phyloP scores from a whole-genome alignment of 2,888 invertebrate genomes.

The Diplazon laetatorius region DNA sequence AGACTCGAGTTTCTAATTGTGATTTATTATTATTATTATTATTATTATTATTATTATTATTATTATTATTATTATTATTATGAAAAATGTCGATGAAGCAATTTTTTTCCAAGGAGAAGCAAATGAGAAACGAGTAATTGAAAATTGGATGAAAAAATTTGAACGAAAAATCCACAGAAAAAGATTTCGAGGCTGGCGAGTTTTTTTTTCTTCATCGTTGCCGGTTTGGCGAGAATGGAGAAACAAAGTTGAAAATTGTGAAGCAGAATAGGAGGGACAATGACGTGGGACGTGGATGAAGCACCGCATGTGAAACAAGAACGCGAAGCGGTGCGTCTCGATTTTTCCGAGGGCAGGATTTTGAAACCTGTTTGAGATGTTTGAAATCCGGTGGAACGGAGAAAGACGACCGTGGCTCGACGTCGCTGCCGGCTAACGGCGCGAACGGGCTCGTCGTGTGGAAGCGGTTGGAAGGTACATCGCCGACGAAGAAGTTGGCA shows the following conservation, averaged over 20 bases:
- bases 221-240: constrained; percentile 50
- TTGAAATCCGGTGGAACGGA: constrained; percentile 78
- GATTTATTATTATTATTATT: too few relatives aligned
- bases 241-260: constrained; percentile 46
- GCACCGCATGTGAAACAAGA: constrained; percentile 43
- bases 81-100: too few relatives aligned
- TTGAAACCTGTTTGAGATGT: constrained; percentile 82
- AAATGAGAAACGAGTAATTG: background rate
- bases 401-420: constrained; percentile 69
- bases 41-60: too few relatives aligned
- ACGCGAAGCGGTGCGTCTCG: constrained; percentile 69
- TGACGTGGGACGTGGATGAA: constrained; percentile 43
- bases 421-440: constrained; percentile 72
- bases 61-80: too few relatives aligned
- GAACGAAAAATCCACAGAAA: background rate
- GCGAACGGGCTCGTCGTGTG: constrained; percentile 62
- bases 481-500: background rate
- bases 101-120: background rate
- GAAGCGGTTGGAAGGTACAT: constrained; percentile 19
- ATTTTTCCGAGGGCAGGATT: constrained; percentile 82
- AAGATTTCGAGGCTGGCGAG: background rate
- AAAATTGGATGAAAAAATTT: constrained; percentile 7
- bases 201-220: constrained; percentile 13
- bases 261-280: constrained; percentile 32
- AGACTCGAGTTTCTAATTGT: background rate